Base-by-base conservation (phyloP, 2,888 invertebrate genomes). In the Caenorhabditis doughertyi region DNA sequence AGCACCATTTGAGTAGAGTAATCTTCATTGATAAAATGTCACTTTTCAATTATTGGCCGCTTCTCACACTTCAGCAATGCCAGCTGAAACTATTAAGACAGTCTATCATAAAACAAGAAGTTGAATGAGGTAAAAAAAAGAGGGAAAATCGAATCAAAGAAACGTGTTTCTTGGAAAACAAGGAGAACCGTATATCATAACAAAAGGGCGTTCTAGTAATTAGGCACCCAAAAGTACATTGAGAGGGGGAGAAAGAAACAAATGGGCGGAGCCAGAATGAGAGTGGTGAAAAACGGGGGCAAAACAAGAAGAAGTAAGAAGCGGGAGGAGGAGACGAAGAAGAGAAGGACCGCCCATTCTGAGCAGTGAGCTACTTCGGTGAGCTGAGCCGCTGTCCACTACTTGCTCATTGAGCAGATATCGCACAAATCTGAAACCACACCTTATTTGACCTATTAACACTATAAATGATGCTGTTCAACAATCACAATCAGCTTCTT, bases 191-290 rank as follows among this genome's bases (percentile, higher is more conserved):
- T 4, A 58, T 60, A 73, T 73, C 73, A 76, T 76, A 76, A 76
- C 76, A 76, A 68, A 76, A 76, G 76, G 58, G 60, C 67, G 51
- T 76, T 76, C 76, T 68, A 67, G 76, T 76, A 76, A 76, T 76
- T 76, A 76, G 68, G 35, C 47, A 42, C 49, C 64, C 42, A 32
- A 74, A 67, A 74, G 76, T 68, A 60, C 76, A 67, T 49, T 47
- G 39, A 60, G 68, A 39, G n/a, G n/a, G 76, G 49, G 68, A 67
- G 55, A 64, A 29, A 39, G 51, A 65, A 65, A 65, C 65, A 60
- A 60, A 68, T 53, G 76, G 76, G 76, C 76, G 76, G 76, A 55
- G 74, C 44, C 44, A 23, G 25, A 29, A n/a, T n/a, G 25, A 56
- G 18, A 32, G 39, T 16, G 53, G 32, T 29, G 32, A 21, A 35